phyloP scores from a whole-genome alignment of 2,888 invertebrate species.

The Oxycera nigricornis region DNA sequence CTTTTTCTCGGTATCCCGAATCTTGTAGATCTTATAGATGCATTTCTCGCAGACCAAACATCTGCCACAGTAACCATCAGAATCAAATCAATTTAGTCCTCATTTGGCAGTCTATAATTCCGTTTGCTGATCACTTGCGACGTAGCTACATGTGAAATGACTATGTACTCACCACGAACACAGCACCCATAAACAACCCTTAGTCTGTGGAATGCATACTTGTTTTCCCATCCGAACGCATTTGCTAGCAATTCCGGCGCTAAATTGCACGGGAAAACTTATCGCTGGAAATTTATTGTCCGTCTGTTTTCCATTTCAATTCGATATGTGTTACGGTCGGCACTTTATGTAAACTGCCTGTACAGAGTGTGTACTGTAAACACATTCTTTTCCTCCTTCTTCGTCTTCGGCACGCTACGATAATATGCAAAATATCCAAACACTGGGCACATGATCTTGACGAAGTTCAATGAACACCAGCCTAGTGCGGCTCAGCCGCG shows the following conservation, averaged over 20 bases:
- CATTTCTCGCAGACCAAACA: too few species aligned
- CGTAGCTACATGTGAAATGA: too few species aligned
- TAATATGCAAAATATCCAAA: constrained; percentile 35
- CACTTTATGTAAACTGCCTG: not conserved
- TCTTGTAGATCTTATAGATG: too few species aligned
- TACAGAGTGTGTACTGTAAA: not conserved
- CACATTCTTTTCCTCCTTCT: not conserved
- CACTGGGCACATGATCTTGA: constrained; percentile 19
- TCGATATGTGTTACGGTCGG: not conserved
- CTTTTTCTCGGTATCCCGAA: too few species aligned
- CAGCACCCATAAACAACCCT: not conserved
- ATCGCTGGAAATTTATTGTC: constrained; percentile 19
- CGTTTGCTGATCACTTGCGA: too few species aligned
- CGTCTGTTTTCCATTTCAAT: constrained; percentile 26
- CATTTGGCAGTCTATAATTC: too few species aligned
- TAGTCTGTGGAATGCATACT: not conserved
- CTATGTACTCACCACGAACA: too few species aligned
- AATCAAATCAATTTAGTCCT: too few species aligned
- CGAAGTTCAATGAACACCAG: constrained; percentile 28
- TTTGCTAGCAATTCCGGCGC: constrained; percentile 24
- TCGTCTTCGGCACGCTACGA: not conserved
- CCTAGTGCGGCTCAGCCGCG: not conserved
- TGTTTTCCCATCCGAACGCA: constrained; percentile 7
- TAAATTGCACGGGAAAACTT: constrained; percentile 21
- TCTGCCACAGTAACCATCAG: too few species aligned